These are phyloP conservation scores for Ectemnius lituratus DNA, from an alignment of 2,888 invertebrate species.

Conservation along the genomic window DNA sequence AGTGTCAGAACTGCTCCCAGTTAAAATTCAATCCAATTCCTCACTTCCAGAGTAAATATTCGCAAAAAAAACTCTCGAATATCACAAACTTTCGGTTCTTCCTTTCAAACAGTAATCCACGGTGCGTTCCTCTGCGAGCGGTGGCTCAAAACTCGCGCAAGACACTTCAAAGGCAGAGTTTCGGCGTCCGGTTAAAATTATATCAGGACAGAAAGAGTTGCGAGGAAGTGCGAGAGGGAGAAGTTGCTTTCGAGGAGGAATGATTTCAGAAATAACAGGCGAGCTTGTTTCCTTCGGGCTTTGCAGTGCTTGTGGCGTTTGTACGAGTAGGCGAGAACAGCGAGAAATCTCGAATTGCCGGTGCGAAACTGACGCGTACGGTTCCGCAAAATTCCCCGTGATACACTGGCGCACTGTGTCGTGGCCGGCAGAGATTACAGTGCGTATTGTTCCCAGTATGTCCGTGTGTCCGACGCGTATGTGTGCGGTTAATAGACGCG, in stretches of 20 bases:
- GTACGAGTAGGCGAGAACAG: no score
- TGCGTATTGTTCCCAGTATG: neutral
- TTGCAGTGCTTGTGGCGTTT: no score
- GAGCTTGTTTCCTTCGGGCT: no score
- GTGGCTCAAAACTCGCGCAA: neutral
- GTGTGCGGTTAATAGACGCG: no score
- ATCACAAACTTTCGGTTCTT: neutral
- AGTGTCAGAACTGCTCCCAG: no score
- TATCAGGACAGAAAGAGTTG: neutral
- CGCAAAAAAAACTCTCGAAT: no score
- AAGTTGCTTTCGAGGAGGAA: neutral
- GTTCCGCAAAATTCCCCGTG: neutral
- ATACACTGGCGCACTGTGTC: neutral
- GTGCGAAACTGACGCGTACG: neutral
- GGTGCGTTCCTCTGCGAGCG: neutral
- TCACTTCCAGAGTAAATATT: no score
- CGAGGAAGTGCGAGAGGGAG: no score
- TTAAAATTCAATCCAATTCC: no score
- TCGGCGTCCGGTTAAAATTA: neutral
- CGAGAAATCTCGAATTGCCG: no score
- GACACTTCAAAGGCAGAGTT: neutral
- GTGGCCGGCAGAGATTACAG: neutral
- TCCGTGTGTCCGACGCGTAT: no score
- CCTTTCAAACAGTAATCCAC: neutral
- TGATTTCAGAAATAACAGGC: constrained; percentile 1